These are phyloP conservation scores for Phasianus colchicus DNA, from an alignment of 2,113 vertebrate species.

Conservation along the genomic window DNA sequence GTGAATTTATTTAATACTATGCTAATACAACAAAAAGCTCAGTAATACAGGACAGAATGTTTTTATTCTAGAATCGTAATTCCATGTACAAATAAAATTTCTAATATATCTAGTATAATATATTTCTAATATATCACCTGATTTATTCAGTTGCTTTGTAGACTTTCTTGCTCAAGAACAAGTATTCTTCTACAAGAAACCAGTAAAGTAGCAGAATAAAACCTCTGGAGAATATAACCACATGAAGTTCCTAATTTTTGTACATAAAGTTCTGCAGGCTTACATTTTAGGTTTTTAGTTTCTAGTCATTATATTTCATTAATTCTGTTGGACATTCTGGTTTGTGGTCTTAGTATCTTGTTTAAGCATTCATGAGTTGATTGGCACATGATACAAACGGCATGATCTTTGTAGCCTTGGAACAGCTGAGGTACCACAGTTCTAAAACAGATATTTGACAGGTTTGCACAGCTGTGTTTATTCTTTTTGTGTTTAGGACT, in stretches of 20 bases:
- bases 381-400: neutral
- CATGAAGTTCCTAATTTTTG: neutral
- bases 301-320: neutral
- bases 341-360: neutral
- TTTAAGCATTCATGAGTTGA: neutral
- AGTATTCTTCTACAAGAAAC: neutral
- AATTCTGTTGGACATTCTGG: neutral
- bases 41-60: neutral
- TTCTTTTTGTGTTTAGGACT: neutral
- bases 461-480: neutral
- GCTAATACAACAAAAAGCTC: neutral
- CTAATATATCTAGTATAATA: too few relatives aligned
- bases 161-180: neutral
- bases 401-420: neutral
- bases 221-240: neutral
- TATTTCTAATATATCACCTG: neutral
- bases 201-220: conserved; percentile 13
- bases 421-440: neutral
- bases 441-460: neutral
- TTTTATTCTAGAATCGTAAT: neutral
- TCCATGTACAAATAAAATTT: neutral
- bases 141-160: neutral
- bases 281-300: neutral
- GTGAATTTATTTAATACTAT: neutral
- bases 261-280: neutral